Base-by-base conservation (phyloP, 2,888 invertebrate genomes). In the Amitus sp. region DNA sequence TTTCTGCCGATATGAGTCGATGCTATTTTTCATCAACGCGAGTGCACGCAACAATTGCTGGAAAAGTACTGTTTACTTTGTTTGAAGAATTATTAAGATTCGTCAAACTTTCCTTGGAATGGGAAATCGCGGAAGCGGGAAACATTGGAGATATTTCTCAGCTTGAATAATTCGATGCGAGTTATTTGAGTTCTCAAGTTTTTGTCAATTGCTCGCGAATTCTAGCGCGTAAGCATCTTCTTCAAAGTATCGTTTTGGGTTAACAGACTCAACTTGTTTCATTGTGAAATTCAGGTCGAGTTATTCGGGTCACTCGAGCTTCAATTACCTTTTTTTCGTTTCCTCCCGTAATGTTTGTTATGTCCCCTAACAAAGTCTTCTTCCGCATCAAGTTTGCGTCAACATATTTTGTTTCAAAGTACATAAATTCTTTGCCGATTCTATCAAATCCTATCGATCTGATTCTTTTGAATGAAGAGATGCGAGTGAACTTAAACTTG, bases 241-340 rank as follows among this genome's bases (percentile, higher is more conserved):
- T 30, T n/a, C n/a, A n/a, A 30, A n/a, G 30, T 10, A 9, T 9
- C 30, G n/a, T 30, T 30, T 30, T n/a, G n/a, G n/a, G 30, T 30
- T 30, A 30, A 30, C 30, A 5, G 23, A 23, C 34, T 10, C 4
- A 34, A 34, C 34, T 34, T 34, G 34, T 34, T 34, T 34, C 34
- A 34, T 34, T 5, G 34, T 34, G 10, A 34, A 34, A 34, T 34
- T 10, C n/a, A 34, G 34, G 34, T 34, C 34, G n/a, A 3, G 3
- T 34, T 34, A 34, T 34, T 34, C 34, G n/a, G 34, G 34, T 34
- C 34, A 34, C 13, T 34, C 34, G 13, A 34, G 34, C 34, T 34
- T 9, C 10, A 9, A 12, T 34, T n/a, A 9, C 34, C 10, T n/a
- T 34, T 34, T 34, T 13, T 34, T 13, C 6, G 4, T 34, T 34